Conservation (phyloP, 2,888 invertebrate species). For the Ochlodes sylvanus region DNA sequence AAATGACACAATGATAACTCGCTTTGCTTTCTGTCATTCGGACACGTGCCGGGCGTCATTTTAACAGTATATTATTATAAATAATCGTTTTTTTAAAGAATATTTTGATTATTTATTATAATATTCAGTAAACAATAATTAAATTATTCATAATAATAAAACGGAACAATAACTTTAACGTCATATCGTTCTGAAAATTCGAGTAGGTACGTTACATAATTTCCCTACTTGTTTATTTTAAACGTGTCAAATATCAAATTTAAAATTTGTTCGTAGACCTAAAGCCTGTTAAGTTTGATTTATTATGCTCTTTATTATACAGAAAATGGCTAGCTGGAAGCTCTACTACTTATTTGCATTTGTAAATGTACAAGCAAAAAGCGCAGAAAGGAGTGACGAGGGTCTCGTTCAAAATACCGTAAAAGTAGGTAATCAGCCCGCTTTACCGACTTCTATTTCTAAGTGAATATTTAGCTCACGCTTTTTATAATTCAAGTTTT, state of each 20-base stretch:
- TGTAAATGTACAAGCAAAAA: conserved; percentile 63
- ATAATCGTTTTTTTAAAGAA: too few relatives aligned
- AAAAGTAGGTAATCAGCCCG: conserved; percentile 74
- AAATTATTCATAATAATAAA: too few relatives aligned
- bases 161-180: too few relatives aligned
- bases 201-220: too few relatives aligned
- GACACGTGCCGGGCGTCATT: too few relatives aligned
- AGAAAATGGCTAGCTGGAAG: conserved; percentile 28
- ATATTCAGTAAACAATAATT: too few relatives aligned
- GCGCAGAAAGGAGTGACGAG: conserved; percentile 69
- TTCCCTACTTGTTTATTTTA: not conserved
- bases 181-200: too few relatives aligned
- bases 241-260: not conserved
- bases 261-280: conserved; percentile 5
- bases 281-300: conserved; percentile 18
- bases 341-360: conserved; percentile 59
- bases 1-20: too few relatives aligned
- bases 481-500: conserved; percentile 50
- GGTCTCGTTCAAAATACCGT: conserved; percentile 70
- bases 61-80: too few relatives aligned
- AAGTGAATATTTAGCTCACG: conserved; percentile 65
- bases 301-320: conserved; percentile 25
- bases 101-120: too few relatives aligned
- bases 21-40: too few relatives aligned
- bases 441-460: conserved; percentile 70